Conservation (phyloP, 92 coral and sea anemone genomes). For the Epizoanthus rinbou region DNA sequence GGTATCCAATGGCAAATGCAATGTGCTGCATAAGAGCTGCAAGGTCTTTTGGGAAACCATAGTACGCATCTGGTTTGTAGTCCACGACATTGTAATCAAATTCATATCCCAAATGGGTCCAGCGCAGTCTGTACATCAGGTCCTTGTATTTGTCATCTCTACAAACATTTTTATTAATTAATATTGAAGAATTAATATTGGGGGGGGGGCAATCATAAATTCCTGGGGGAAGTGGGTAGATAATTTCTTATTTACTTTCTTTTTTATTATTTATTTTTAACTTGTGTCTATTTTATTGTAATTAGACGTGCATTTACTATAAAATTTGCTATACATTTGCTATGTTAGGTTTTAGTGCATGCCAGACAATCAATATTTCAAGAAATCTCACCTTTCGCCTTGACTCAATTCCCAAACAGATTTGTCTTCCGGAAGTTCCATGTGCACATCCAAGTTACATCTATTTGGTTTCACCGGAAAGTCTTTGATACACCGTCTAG, state of each 20-base stretch:
- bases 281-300: too few relatives aligned
- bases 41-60: slow-evolving; percentile 88
- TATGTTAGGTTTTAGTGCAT: too few relatives aligned
- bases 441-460: slow-evolving; percentile 83
- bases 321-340: too few relatives aligned
- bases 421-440: slow-evolving; percentile 59
- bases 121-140: slow-evolving; percentile 80
- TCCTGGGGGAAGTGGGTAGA: too few relatives aligned
- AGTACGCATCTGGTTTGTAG: slow-evolving; percentile 84
- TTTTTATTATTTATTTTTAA: too few relatives aligned
- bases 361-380: background rate
- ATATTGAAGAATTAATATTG: too few relatives aligned
- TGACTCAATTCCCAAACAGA: slow-evolving; percentile 85
- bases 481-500: slow-evolving; percentile 85
- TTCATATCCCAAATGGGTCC: slow-evolving; percentile 97
- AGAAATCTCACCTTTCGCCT: slow-evolving; percentile 44
- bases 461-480: slow-evolving; percentile 91
- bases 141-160: slow-evolving; percentile 50
- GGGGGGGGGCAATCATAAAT: too few relatives aligned
- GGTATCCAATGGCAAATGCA: slow-evolving; percentile 86
- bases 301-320: too few relatives aligned
- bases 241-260: too few relatives aligned
- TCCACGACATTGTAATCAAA: slow-evolving; percentile 93
- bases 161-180: too few relatives aligned
- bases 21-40: slow-evolving; percentile 79